Conservation (phyloP, 2,113 vertebrate genomes). For the Erpornis zantholeuca region DNA sequence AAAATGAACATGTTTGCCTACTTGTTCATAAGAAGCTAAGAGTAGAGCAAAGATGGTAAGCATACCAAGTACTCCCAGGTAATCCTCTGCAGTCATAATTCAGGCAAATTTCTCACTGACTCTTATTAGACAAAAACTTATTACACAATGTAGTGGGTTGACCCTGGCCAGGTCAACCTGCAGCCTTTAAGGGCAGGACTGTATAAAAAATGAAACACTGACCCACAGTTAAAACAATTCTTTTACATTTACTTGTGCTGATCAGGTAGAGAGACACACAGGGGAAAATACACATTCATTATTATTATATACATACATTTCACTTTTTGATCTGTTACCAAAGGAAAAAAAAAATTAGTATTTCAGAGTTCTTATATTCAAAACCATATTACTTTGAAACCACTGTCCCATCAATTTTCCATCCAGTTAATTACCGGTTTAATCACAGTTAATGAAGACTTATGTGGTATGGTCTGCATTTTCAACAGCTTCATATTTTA, state of each 20-base stretch:
- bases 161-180: neutral
- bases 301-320: neutral
- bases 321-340: neutral
- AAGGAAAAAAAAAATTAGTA: neutral
- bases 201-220: neutral
- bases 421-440: neutral
- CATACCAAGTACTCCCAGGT: neutral
- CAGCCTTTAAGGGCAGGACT: neutral
- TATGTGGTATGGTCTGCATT: neutral
- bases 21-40: neutral
- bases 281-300: neutral
- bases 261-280: neutral
- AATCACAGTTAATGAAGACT: conserved; percentile 4
- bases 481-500: neutral
- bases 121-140: neutral
- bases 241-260: neutral
- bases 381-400: neutral
- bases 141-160: neutral
- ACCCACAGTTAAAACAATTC: neutral
- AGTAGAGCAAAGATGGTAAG: neutral
- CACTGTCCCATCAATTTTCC: neutral
- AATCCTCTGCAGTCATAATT: neutral
- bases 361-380: neutral
- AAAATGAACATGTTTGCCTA: neutral
- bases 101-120: neutral